Base-by-base conservation (phyloP, 2,797 vertebrate genomes). In the Rhincodon typus region DNA sequence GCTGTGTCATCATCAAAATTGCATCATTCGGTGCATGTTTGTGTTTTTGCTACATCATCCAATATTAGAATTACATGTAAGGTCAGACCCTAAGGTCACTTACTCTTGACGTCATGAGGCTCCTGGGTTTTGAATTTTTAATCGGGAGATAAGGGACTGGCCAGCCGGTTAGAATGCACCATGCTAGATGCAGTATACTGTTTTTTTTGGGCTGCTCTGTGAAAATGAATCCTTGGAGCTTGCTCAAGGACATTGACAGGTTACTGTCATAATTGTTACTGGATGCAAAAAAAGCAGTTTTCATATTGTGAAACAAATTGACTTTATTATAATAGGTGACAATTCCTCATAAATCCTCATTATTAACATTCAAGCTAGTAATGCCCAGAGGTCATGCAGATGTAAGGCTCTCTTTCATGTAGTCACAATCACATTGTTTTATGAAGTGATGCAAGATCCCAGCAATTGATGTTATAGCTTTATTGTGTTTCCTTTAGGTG, bases 101-200 rank as follows among this genome's bases (percentile, higher is more conserved):
- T 97, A 25, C 0, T 88, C 84, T 97, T 96, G 96, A 96, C 96
- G 96, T 96, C 96, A 96, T 96, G 69, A 96, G 94, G 0, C 96
- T 96, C 62, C 94, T 95, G 96, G 96, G 96, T 96, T 96, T 97
- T 97, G 97, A 97, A 98, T 98, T 97, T 98, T 98, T 97, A 96
- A 97, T 97, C 72, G 96, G 13, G 21, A 96, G 95, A 72, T 96
- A 95, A 96, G 96, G 96, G 96, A 79, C 95, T 96, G 96, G 96
- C 94, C 96, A 96, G 96, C 74, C 7, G 96, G 82, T 97, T 97
- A 95, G 96, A 66, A 87, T 96, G 97, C 96, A 96, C 93, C 86
- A 30, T 53, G 94, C 70, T 53, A 10, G 96, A 96, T 96, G 96
- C 96, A 77, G 96, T 96, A 96, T 96, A 96, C 95, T 96, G 67